phyloP scores from a whole-genome alignment of 2,797 vertebrate genomes.

The Cossypha niveicapilla region DNA sequence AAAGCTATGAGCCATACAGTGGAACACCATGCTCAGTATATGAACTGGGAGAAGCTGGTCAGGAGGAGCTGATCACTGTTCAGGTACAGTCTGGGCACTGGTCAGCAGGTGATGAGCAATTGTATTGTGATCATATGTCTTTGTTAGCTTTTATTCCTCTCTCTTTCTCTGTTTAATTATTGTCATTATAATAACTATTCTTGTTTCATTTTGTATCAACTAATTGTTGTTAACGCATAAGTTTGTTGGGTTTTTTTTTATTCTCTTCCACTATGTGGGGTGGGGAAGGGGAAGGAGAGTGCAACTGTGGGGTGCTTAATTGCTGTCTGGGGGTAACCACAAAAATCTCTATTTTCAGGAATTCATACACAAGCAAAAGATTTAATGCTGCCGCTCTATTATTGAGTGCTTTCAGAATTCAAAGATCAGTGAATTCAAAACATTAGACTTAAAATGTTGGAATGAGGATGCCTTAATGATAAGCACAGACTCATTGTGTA shows the following conservation, averaged over 20 bases:
- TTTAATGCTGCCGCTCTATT: slow-evolving; percentile 8
- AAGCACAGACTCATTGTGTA: background rate
- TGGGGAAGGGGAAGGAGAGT: background rate
- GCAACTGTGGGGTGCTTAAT: background rate
- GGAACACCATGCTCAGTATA: background rate
- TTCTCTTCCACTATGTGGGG: background rate
- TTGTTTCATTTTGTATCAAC: background rate
- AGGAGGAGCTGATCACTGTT: background rate
- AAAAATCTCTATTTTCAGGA: slow-evolving; percentile 2
- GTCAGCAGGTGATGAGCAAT: background rate
- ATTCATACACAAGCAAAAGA: slow-evolving; percentile 15
- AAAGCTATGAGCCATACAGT: background rate
- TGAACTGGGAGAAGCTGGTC: background rate
- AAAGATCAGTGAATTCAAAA: slow-evolving; percentile 26
- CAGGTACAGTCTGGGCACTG: background rate
- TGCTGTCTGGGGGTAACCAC: background rate
- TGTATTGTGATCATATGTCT: background rate
- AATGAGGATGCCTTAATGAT: background rate
- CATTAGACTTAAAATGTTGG: background rate
- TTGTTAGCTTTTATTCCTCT: background rate
- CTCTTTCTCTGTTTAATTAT: background rate
- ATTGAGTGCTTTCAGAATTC: slow-evolving; percentile 30
- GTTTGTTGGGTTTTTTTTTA: background rate
- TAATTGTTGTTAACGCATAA: background rate
- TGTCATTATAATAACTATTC: background rate